Conservation (phyloP, 53 echinoderm and acorn worm genomes). For the Apostichopus leukothele region DNA sequence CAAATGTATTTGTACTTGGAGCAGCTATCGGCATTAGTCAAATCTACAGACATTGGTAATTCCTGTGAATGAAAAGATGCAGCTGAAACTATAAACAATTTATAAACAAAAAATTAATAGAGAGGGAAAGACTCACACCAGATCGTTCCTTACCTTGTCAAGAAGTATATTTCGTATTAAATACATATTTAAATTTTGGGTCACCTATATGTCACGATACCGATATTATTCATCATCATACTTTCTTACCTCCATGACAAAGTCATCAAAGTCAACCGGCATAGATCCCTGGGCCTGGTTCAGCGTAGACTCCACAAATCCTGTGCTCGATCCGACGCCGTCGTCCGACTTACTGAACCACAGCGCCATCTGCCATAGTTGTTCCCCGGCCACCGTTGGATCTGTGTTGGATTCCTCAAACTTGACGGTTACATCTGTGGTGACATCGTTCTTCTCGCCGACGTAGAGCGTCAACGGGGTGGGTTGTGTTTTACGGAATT, state of each 20-base stretch:
- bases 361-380: conserved; percentile 39
- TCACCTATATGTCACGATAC: neutral
- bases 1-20: conserved; percentile 39
- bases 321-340: conserved; percentile 59
- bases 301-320: conserved; percentile 16
- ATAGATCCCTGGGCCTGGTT: conserved; percentile 20
- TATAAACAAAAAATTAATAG: neutral
- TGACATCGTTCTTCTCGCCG: conserved; percentile 33
- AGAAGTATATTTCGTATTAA: too few species aligned
- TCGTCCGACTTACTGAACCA: conserved; percentile 53
- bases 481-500: conserved; percentile 18
- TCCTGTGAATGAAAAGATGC: neutral
- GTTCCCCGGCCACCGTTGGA: conserved; percentile 30
- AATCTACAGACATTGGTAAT: conserved; percentile 10
- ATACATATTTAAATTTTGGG: too few species aligned
- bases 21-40: conserved; percentile 13
- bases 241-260: conserved; percentile 26
- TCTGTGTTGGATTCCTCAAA: conserved; percentile 20
- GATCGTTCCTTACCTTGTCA: too few species aligned
- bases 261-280: conserved; percentile 37
- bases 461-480: conserved; percentile 36
- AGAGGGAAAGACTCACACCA: too few species aligned
- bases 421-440: conserved; percentile 33
- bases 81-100: neutral
- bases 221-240: neutral